These are phyloP conservation scores for Rallus limicola DNA, from an alignment of 2,113 vertebrate species.

Conservation along the genomic window DNA sequence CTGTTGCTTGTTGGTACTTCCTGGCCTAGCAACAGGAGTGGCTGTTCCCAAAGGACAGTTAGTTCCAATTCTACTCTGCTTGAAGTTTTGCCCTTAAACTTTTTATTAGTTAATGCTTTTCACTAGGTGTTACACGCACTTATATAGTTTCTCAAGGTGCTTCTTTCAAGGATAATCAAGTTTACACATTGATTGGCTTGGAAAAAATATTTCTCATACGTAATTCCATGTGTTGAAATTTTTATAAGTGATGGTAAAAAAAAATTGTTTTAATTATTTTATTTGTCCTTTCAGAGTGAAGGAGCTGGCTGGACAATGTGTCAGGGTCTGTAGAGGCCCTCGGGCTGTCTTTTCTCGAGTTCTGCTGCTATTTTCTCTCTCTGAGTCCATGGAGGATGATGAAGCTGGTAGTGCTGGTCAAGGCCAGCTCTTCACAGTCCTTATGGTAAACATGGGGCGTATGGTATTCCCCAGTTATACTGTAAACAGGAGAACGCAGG, in stretches of 20 bases:
- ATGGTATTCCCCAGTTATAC: slow-evolving; percentile 87
- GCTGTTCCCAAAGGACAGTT: not conserved
- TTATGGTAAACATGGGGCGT: slow-evolving; percentile 88
- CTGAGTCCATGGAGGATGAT: slow-evolving; percentile 88
- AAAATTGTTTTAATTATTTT: not conserved
- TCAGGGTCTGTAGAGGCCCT: slow-evolving; percentile 78
- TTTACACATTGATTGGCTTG: not conserved
- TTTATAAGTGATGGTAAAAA: not conserved
- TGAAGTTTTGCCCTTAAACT: not conserved
- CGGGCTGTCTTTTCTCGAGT: slow-evolving; percentile 88
- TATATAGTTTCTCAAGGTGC: not conserved
- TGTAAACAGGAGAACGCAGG: slow-evolving; percentile 75
- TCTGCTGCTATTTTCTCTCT: slow-evolving; percentile 89
- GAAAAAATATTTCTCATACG: not conserved
- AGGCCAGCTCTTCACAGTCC: slow-evolving; percentile 85
- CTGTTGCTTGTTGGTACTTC: not conserved
- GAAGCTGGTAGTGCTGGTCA: slow-evolving; percentile 87
- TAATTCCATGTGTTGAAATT: not conserved
- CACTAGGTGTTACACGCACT: not conserved
- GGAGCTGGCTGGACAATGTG: slow-evolving; percentile 80
- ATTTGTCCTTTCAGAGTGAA: slow-evolving; percentile 81
- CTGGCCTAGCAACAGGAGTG: not conserved
- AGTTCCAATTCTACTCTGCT: not conserved
- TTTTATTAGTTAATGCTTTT: not conserved
- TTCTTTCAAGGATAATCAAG: not conserved